Conservation (phyloP, 2,797 vertebrate species). For the Urosaurus nigricauda region DNA sequence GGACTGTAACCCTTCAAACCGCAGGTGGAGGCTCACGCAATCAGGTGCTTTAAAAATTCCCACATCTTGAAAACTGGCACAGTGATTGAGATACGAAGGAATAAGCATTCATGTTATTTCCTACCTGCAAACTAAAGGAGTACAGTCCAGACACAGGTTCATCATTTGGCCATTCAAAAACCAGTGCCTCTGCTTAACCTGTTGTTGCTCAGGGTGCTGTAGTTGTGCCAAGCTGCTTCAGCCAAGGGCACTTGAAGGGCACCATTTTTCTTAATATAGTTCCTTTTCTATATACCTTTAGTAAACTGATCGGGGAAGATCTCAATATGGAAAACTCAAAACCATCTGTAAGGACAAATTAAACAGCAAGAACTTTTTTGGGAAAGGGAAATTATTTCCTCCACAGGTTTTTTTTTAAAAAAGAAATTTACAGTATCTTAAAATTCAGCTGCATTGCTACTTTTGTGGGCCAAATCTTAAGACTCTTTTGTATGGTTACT, state of each 20-base stretch:
- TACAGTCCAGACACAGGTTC: background rate
- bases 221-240: constrained; percentile 1
- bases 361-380: background rate
- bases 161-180: background rate
- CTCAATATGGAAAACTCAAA: constrained; percentile 4
- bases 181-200: constrained; percentile 49
- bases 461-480: background rate
- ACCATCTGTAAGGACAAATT: constrained; percentile 1
- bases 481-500: background rate
- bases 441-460: background rate
- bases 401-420: accelerated
- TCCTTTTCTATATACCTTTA: constrained; percentile 7
- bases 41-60: background rate
- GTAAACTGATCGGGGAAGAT: constrained; percentile 4
- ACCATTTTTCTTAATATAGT: background rate
- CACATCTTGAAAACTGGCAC: background rate
- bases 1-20: background rate
- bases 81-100: background rate
- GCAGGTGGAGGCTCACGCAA: background rate
- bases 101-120: background rate
- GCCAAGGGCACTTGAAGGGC: background rate
- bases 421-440: accelerated
- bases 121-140: background rate
- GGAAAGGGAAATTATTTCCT: background rate
- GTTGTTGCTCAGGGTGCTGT: constrained; percentile 65